Evolutionary conservation across 2,888 invertebrate genomes (phyloP).

Genomic region (Protula sp.): DNA sequence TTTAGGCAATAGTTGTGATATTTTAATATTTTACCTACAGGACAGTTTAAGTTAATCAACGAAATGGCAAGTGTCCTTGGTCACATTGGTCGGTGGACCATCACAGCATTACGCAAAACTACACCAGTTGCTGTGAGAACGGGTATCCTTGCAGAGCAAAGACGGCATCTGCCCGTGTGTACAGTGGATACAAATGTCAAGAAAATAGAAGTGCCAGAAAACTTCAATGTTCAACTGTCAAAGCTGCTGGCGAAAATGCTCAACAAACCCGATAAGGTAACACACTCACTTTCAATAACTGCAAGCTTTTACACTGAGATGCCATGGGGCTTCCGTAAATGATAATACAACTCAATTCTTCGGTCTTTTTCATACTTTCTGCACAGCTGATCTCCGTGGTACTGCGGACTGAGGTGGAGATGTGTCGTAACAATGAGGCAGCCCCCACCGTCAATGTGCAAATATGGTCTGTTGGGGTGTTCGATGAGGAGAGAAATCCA

Average conservation of each 20-base stretch:
- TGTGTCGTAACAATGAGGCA: background rate
- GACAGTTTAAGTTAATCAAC: too few relatives aligned
- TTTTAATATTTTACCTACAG: too few relatives aligned
- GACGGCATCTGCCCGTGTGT: slow-evolving; percentile 22
- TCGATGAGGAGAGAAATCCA: slow-evolving; percentile 3
- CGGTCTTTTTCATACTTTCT: background rate
- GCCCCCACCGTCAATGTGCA: background rate
- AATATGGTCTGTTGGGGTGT: background rate
- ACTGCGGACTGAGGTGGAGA: background rate
- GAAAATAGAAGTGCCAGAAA: slow-evolving; percentile 9
- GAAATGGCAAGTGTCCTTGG: too few relatives aligned
- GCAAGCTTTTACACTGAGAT: too few relatives aligned
- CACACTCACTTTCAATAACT: too few relatives aligned
- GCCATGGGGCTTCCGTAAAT: too few relatives aligned
- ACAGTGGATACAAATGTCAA: slow-evolving; percentile 22
- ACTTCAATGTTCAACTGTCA: slow-evolving; percentile 15
- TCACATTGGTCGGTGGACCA: too few relatives aligned
- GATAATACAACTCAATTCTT: too few relatives aligned
- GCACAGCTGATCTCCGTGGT: background rate
- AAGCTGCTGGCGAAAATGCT: slow-evolving; percentile 17
- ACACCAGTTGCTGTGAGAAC: too few relatives aligned
- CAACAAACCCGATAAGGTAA: slow-evolving; percentile 22
- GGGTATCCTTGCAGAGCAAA: background rate
- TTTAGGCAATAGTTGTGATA: too few relatives aligned
- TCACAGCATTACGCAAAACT: too few relatives aligned